Conservation (phyloP, 2,113 vertebrate genomes). For the Fregetta grallaria region DNA sequence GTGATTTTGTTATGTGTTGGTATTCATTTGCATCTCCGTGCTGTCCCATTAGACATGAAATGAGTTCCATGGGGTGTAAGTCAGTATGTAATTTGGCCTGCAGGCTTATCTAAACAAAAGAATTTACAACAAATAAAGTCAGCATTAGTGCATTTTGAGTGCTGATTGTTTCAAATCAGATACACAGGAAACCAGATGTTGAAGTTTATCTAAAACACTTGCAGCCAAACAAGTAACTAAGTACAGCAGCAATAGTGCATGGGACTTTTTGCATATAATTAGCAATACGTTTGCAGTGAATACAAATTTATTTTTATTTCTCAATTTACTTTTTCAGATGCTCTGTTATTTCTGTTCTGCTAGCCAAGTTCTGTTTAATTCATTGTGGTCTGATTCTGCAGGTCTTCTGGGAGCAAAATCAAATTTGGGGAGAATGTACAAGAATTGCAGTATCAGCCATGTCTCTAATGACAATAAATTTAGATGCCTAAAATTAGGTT, state of each 20-base stretch:
- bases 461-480: not conserved
- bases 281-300: not conserved
- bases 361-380: not conserved
- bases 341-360: not conserved
- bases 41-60: not conserved
- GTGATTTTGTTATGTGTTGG: not conserved
- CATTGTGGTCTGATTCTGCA: not conserved
- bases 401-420: not conserved
- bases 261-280: not conserved
- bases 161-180: slow-evolving; percentile 31
- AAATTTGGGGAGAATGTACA: not conserved
- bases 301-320: not conserved
- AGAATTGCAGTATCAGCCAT: not conserved
- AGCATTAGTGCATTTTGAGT: slow-evolving; percentile 15
- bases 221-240: not conserved
- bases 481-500: not conserved
- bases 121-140: slow-evolving; percentile 25
- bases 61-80: not conserved
- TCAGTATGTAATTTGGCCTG: not conserved
- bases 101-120: slow-evolving; percentile 32
- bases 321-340: not conserved
- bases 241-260: not conserved
- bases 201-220: slow-evolving; percentile 37
- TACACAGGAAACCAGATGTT: slow-evolving; percentile 24
- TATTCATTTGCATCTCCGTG: not conserved